A percentile compares a stretch with the other conserved stretches of the same genome.
phyloP scores from a whole-genome alignment of 2,113 vertebrate species.

The Hucho hucho region DNA sequence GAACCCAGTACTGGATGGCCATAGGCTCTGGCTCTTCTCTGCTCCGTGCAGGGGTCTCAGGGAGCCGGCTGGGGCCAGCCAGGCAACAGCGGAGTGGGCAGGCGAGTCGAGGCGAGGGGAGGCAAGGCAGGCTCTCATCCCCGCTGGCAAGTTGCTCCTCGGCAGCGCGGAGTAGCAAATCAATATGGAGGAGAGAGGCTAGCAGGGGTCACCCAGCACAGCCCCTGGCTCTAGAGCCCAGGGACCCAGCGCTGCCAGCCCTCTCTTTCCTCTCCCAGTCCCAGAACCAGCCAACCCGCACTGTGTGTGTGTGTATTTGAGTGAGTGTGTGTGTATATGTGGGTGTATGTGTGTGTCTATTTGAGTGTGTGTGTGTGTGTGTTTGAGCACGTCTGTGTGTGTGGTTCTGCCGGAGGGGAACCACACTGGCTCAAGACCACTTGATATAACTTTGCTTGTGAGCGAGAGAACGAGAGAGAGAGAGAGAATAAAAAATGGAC shows the following conservation, averaged over 20 bases:
- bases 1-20: constrained; percentile 21
- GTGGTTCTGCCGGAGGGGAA: constrained; percentile 72
- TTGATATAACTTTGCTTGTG: constrained; percentile 76
- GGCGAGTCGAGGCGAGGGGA: constrained; percentile 62
- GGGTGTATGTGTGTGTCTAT: no score
- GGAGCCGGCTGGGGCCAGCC: constrained; percentile 28
- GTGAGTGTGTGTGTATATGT: no score
- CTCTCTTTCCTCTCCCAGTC: constrained; percentile 14
- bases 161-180: constrained; percentile 70
- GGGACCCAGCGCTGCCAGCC: constrained; percentile 52
- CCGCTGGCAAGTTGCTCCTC: constrained; percentile 73
- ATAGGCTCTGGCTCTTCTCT: constrained; percentile 17
- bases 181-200: constrained; percentile 77
- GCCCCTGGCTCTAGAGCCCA: constrained; percentile 71
- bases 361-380: no score
- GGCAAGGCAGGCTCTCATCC: constrained; percentile 69
- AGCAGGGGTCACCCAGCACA: constrained; percentile 76
- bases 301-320: neutral
- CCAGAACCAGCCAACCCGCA: constrained; percentile 63
- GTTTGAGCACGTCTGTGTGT: constrained; percentile 57
- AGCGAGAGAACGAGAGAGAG: constrained; percentile 7
- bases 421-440: constrained; percentile 61
- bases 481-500: neutral
- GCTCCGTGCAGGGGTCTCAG: constrained; percentile 2
- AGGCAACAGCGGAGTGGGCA: constrained; percentile 69